Percentiles rank a stretch among this genome's conserved stretches.
Evolutionary conservation across 2,797 vertebrate genomes (phyloP).

Genomic region (Arremon brunneinucha): DNA sequence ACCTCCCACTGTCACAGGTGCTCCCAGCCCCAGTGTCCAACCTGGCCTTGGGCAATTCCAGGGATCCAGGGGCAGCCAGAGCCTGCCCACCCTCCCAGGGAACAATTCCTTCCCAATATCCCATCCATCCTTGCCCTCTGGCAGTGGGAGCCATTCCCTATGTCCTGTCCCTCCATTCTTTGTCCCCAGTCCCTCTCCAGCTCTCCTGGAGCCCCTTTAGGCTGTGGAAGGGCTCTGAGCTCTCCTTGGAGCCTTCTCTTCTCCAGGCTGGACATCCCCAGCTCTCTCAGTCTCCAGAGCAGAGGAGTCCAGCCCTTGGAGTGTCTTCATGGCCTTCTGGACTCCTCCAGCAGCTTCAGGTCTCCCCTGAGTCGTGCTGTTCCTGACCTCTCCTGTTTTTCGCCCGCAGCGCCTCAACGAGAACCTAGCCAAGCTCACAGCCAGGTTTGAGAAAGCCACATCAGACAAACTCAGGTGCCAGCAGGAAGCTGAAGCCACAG

Average conservation of each 20-base stretch:
- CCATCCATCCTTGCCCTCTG: rapidly evolving
- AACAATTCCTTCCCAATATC: neutral
- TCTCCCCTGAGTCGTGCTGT: neutral
- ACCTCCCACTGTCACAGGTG: neutral
- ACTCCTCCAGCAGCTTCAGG: neutral
- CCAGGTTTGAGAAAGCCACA: conserved; percentile 92
- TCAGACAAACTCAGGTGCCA: conserved; percentile 91
- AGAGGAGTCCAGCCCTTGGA: neutral
- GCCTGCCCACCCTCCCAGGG: neutral
- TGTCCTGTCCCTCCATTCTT: neutral
- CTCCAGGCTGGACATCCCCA: neutral
- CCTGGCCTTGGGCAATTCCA: too few relatives aligned
- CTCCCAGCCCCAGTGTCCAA: neutral
- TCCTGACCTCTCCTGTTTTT: neutral
- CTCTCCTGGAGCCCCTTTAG: neutral
- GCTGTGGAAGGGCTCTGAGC: rapidly evolving
- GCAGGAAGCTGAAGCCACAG: conserved; percentile 88
- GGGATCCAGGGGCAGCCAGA: neutral
- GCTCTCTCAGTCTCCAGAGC: neutral
- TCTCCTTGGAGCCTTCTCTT: too few relatives aligned
- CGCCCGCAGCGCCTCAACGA: conserved; percentile 85
- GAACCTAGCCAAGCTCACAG: conserved; percentile 89
- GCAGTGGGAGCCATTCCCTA: neutral
- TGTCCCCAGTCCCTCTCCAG: neutral
- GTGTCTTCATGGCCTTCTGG: neutral